Base-by-base conservation (phyloP, 2,797 vertebrate species). In the Capromys pilorides region DNA sequence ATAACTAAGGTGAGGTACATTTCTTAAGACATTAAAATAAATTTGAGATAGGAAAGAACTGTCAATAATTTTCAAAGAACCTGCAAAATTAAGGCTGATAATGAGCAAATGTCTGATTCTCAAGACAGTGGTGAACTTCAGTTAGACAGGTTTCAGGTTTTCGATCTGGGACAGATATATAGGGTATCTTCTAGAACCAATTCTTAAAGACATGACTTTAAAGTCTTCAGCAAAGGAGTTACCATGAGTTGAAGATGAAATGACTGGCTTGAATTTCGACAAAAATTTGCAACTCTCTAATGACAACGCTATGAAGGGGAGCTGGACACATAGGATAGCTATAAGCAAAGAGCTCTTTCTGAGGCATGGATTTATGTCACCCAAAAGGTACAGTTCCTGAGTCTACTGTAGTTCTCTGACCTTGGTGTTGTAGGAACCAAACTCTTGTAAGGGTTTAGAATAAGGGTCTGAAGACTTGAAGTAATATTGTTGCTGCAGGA, bases 191-290 rank as follows among this genome's bases (percentile, higher is more conserved):
- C 59, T 51, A 97, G 54, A 94, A 41, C 2, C 86, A 75, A 77
- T 93, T 28, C 82, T 54, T 57, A 80, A 75, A 57, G 78, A 77
- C 31, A 67, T 86, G 21, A 90, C 59, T 36, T 91, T 14, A 10
- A 86, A 93, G 24, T 12, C 8, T 19, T 88, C 10, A 86, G 77
- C n/a, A 83, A 80, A 93, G 71, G 41, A 33, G 12, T 86, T 57
- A 71, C 54, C 26, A 22, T 62, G 57, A 82, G 21, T 51, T 22
- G 51, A 94, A 88, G 33, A 51, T 22, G 45, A 93, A 86, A 36
- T 49, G 31, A 16, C 91, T 73, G 71, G 39, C 19, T 24, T 93
- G 57, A 89, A 87, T 87, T 96, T 94, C 51, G 71, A 22, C 33
- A 51, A 33, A 33, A 57, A 71, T 54, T 14, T 94, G 11, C 33